Evolutionary conservation across 2,113 vertebrate genomes (phyloP).

Genomic region (Ammospiza caudacuta): DNA sequence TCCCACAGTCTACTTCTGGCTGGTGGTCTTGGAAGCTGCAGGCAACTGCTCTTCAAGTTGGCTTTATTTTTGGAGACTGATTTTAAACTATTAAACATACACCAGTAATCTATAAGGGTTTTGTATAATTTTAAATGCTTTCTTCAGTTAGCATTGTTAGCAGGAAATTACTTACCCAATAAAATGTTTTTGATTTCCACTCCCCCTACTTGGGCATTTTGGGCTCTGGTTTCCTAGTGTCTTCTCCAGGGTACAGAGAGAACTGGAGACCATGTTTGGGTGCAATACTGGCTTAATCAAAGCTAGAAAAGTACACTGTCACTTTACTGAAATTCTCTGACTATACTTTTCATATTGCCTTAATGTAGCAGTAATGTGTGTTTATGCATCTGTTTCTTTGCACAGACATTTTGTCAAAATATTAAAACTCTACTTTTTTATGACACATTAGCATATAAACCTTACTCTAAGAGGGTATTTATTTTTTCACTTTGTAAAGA

Average conservation of each 20-base stretch:
- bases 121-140: slow-evolving; percentile 21
- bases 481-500: slow-evolving; percentile 90
- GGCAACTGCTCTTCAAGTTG: background rate
- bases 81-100: slow-evolving; percentile 40
- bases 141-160: slow-evolving; percentile 41
- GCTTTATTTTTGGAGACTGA: background rate
- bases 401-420: slow-evolving; percentile 88
- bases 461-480: slow-evolving; percentile 87
- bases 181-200: slow-evolving; percentile 60
- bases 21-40: background rate
- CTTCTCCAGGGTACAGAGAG: slow-evolving; percentile 76
- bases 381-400: slow-evolving; percentile 92
- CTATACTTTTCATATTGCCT: slow-evolving; percentile 89
- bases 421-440: slow-evolving; percentile 87
- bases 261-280: slow-evolving; percentile 81
- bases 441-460: slow-evolving; percentile 85
- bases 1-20: background rate
- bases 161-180: background rate
- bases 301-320: slow-evolving; percentile 88
- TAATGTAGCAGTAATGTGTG: slow-evolving; percentile 95
- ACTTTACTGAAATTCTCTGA: slow-evolving; percentile 93
- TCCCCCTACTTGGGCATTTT: slow-evolving; percentile 69
- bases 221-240: slow-evolving; percentile 72
- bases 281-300: slow-evolving; percentile 91
- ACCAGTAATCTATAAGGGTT: slow-evolving; percentile 26